phyloP scores from a whole-genome alignment of 2,888 invertebrate species.

The Cybosia mesomella region DNA sequence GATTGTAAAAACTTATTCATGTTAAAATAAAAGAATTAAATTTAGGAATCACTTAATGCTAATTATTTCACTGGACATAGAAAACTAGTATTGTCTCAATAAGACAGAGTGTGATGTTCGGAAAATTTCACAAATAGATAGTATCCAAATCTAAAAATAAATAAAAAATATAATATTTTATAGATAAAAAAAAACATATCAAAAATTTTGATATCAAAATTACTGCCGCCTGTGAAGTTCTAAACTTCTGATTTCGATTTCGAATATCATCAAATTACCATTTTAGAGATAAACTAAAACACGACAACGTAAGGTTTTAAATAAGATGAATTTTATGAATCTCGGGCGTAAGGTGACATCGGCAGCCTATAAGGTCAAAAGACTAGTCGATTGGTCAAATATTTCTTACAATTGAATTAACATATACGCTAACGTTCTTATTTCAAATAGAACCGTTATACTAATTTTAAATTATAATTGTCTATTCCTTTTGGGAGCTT shows the following conservation, averaged over 20 bases:
- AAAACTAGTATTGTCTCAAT: background rate
- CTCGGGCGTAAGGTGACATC: constrained; percentile 7
- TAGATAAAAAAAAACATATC: too few relatives aligned
- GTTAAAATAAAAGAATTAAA: too few relatives aligned
- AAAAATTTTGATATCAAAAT: too few relatives aligned
- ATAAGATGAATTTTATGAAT: constrained; percentile 12
- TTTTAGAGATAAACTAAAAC: constrained; percentile 5
- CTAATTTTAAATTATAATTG: constrained; percentile 47
- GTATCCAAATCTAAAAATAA: background rate
- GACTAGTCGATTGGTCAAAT: constrained; percentile 18
- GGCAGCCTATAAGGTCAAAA: constrained; percentile 19
- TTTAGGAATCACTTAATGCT: too few relatives aligned
- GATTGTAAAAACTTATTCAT: too few relatives aligned
- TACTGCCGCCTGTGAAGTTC: too few relatives aligned
- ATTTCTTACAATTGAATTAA: constrained; percentile 26
- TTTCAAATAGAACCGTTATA: constrained; percentile 38
- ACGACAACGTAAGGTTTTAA: background rate
- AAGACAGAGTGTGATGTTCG: background rate
- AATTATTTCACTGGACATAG: too few relatives aligned
- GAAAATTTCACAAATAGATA: background rate
- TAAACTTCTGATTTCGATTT: background rate
- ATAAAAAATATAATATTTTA: too few relatives aligned
- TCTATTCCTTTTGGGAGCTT: constrained; percentile 33
- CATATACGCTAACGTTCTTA: constrained; percentile 26
- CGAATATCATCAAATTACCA: background rate